Base-by-base conservation (phyloP, 2,888 invertebrate species). In the Drosophila suboccidentalis region DNA sequence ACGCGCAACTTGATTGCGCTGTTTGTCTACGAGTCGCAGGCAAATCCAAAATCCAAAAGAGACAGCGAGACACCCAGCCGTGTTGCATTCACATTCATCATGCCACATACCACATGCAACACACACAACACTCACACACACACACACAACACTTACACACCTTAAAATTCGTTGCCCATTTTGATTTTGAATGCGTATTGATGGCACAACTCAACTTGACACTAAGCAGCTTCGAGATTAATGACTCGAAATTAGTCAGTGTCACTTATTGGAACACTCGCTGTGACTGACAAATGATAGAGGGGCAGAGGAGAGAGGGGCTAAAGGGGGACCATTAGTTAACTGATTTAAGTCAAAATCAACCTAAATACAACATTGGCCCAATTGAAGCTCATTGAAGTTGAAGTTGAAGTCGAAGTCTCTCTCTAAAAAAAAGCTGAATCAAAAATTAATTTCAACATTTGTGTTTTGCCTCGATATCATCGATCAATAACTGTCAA, bases 401-500 rank as follows among this genome's bases (percentile, higher is more conserved):
- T 44, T 8, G 6, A 8, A 29, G 29, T 29, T 29, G 6, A 6
- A 8, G 2, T 29, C 29, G 19, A 19, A 19, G 19, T 8, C 8
- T 8, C 47, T 47, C 39, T 32, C 29, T 49, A 3, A 8, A 32
- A 62, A 54, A 11, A 54, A 32, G 46, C 50, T 44, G 22, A 58
- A 58, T 57, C 36, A 44, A 82, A 82, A 87, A 89, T 85, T 82
- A 85, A 87, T 85, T 89, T 80, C 66, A 65, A 78, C 82, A 85
- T 89, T 89, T 89, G 72, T 87, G 57, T 78, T 29, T 29, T 75
- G 69, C 43, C 41, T 60, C 73, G 55, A 82, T 77, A 85, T 77
- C 77, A 88, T 86, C 87, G 87, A 87, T 87, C 87, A 90, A 87
- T 87, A 90, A 87, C 87, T 90, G 87, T 87, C 87, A 88, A 85